Base-by-base conservation (phyloP, 2,888 invertebrate genomes). In the Bombylius discolor region DNA sequence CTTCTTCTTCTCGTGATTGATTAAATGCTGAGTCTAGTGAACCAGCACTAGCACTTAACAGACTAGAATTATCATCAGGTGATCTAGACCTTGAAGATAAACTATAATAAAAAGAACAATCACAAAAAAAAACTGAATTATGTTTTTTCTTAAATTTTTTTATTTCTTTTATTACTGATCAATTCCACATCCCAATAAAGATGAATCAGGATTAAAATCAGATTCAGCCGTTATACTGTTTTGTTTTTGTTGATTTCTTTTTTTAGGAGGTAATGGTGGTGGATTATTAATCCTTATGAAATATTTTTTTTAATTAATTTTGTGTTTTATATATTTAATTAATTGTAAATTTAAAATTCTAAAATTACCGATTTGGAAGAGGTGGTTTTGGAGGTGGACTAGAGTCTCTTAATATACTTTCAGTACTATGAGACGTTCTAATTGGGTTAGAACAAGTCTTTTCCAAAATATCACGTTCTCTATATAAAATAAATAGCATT, bases 301-400 rank as follows among this genome's bases (percentile, higher is more conserved):
- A 36, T 36, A 39, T n/a, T 13, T n/a, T 44, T 36, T 36, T 36
- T 9, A 36, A 36, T 36, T 6, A 8, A 36, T 36, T 36, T 6
- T 8, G 9, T 36, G 4, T 36, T 36, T 36, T 36, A 36, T 8
- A 36, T 8, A 36, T 8, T 36, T 36, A 36, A 8, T 1, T 36
- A 36, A 9, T 8, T 36, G 36, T 36, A 36, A 8, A 44, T 44
- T 44, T 44, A 44, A 44, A 42, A 39, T 34, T 53, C 33, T 36
- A 50, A 23, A 45, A 49, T 53, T 71, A 85, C 84, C 85, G 80
- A 65, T 82, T 83, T 56, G 93, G 91, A 64, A 93, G 78, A 53
- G 93, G 92, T 51, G 94, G 93, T 75, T 94, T 93, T 12, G 92
- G 91, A 57, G 91, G 90, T 58, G 87, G 87, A 72, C 81, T 82